Base-by-base conservation (phyloP, 2,797 vertebrate species). In the Luscinia luscinia region DNA sequence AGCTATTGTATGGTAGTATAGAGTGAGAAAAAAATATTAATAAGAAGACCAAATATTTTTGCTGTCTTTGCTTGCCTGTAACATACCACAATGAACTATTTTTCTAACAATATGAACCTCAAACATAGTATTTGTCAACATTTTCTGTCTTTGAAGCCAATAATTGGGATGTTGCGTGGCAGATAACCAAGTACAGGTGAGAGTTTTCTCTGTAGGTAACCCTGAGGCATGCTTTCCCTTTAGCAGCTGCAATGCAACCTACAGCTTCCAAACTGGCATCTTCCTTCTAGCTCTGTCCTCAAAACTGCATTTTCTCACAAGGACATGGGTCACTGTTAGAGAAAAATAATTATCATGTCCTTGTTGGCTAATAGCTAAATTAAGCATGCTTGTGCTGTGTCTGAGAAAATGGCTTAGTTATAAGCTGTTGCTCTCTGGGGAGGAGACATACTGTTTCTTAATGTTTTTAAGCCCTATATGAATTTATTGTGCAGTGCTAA, bases 321-420 rank as follows among this genome's bases (percentile, higher is more conserved):
- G 70, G 14, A 75, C 63, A 22, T 28, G 43, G 86, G 92, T 87
- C 83, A 68, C 11, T 41, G 28, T 73, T 87, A 91, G 66, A 88
- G 55, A 80, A 84, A 95, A 96, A 52, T 89, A 93, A 95, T 95
- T 89, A 91, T 17, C 54, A 74, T 68, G 72, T 94, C 87, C 82
- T 93, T 87, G 48, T 79, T 90, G 70, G 68, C 58, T 90, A 75
- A 87, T 94, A 89, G 54, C 52, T 91, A 85, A 95, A 94, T 96
- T 91, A 95, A 92, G 91, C 88, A 87, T 75, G 73, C 57, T 85
- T 93, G 78, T 81, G 52, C 52, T 45, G 55, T 41, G 41, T 74
- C 57, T 87, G 72, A 92, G 91, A 75, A 95, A 83, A 88, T 85
- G 78, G 67, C 51, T 91, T 95, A 68, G 84, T 74, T 95, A 80